A percentile compares a stretch with the other conserved stretches of the same genome.
Conservation (phyloP, 2,113 vertebrate genomes). For the Plotosus lineatus region DNA sequence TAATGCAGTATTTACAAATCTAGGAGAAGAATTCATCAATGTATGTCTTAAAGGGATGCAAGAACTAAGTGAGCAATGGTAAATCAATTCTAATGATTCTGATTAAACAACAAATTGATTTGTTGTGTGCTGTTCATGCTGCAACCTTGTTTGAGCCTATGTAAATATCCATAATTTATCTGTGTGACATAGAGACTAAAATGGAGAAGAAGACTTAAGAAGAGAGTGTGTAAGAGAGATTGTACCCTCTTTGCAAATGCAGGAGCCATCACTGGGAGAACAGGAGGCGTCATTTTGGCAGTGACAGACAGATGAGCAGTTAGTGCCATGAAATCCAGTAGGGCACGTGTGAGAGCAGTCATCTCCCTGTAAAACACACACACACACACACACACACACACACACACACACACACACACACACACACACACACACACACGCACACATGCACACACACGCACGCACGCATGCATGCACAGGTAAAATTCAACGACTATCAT, state of each 20-base stretch:
- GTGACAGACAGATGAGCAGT: conserved; percentile 86
- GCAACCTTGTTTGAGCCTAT: conserved; percentile 30
- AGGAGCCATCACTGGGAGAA: conserved; percentile 87
- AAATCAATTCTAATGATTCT: conserved; percentile 40
- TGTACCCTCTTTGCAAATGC: conserved; percentile 91
- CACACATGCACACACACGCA: conserved; percentile 41
- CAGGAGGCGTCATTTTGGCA: conserved; percentile 86
- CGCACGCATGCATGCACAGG: conserved; percentile 38
- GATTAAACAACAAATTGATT: conserved; percentile 32
- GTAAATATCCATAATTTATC: conserved; percentile 31
- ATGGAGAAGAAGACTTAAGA: background rate
- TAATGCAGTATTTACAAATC: conserved; percentile 19
- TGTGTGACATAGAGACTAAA: background rate
- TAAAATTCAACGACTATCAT: conserved; percentile 29
- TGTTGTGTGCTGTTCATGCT: conserved; percentile 29
- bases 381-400: conserved; percentile 30
- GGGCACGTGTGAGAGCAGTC: conserved; percentile 83
- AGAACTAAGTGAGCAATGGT: conserved; percentile 35
- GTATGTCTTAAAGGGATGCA: conserved; percentile 24
- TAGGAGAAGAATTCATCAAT: conserved; percentile 32
- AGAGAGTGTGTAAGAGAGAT: conserved; percentile 18
- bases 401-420: conserved; percentile 47
- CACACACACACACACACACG: conserved; percentile 49
- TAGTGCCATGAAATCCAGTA: conserved; percentile 83
- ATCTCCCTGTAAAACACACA: conserved; percentile 76